These are phyloP conservation scores for Esox lucius DNA, from an alignment of 2,797 vertebrate genomes.

Conservation along the genomic window DNA sequence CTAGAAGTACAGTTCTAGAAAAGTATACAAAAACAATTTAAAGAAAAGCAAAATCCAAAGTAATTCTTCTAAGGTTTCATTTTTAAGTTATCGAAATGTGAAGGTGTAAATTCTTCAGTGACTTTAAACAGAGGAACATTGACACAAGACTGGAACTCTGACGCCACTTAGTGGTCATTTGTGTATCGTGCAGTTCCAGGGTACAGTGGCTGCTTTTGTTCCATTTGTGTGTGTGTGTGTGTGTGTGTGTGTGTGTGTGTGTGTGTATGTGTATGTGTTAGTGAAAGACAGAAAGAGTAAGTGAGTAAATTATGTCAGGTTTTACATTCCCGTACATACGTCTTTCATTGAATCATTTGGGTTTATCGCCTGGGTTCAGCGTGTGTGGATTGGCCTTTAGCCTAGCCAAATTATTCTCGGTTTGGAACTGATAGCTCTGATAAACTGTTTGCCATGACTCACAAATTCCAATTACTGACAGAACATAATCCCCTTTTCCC, in stretches of 20 bases:
- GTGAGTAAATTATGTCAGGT: slow-evolving; percentile 29
- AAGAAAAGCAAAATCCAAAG: too few species aligned
- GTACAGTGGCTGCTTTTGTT: not conserved
- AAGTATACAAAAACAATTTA: too few species aligned
- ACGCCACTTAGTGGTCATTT: not conserved
- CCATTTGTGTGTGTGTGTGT: not conserved
- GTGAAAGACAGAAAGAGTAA: not conserved
- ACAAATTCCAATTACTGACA: slow-evolving; percentile 64
- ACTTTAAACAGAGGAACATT: not conserved
- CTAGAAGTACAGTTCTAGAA: too few species aligned
- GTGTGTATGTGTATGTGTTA: not conserved
- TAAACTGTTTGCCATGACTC: slow-evolving; percentile 66
- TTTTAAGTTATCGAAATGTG: too few species aligned
- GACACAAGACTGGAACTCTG: not conserved
- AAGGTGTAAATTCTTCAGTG: too few species aligned
- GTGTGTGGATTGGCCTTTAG: slow-evolving; percentile 4
- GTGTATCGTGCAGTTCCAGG: not conserved
- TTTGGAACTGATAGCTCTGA: slow-evolving; percentile 55
- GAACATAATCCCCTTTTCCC: slow-evolving; percentile 14
- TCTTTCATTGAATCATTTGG: slow-evolving; percentile 45
- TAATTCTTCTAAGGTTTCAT: too few species aligned
- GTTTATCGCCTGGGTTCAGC: slow-evolving; percentile 40
- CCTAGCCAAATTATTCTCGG: slow-evolving; percentile 58
- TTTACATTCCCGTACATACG: slow-evolving; percentile 36
- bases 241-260: not conserved